Base-by-base conservation (phyloP, 2,888 invertebrate genomes). In the Petrolisthes cinctipes region DNA sequence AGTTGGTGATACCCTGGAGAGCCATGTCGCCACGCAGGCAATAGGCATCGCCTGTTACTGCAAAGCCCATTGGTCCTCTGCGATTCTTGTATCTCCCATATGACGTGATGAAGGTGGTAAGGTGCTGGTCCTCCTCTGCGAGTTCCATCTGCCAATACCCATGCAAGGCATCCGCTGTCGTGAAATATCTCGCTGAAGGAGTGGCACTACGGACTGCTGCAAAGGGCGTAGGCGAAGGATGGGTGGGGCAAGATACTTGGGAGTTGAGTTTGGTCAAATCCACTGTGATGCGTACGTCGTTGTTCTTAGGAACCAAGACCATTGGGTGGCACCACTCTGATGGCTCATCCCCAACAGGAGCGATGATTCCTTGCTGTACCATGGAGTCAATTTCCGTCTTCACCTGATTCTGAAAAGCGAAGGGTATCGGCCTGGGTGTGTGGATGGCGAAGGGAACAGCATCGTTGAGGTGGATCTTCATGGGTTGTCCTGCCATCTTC, bases 291-390 rank as follows among this genome's bases (percentile, higher is more conserved):
- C 51, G 9, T 20, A 61, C 23, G 17, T 56, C 84, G 14, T 76
- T 78, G 14, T 14, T 37, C 73, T 85, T 80, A 4, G 79, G 56
- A 9, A 56, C 20, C 9, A 80, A 66, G 5, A 83, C 73, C 83
- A 83, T 83, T 9, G 83, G 83, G 56, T 73, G 83, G 56, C 83
- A 73, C 83, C 83, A 83, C 56, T 61, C 66, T 7, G 66, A 68
- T 6, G 37, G 9, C 11, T 82, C 82, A 20, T 82, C 82, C 4
- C 80, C n/a, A 7, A 80, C 54, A 51, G 11, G 5, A 4, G 14
- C 17, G 4, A 83, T 71, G 17, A 83, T 83, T 7, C 17, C 20
- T n/a, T 71, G 11, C 1, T 14, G 20, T 6, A 71, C 71, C 20
- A 71, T 71, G 71, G 6, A n/a, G 71, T 71, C 71, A 1, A 71